Base-by-base conservation (phyloP, 2,888 invertebrate genomes). In the Proisotoma minuta region DNA sequence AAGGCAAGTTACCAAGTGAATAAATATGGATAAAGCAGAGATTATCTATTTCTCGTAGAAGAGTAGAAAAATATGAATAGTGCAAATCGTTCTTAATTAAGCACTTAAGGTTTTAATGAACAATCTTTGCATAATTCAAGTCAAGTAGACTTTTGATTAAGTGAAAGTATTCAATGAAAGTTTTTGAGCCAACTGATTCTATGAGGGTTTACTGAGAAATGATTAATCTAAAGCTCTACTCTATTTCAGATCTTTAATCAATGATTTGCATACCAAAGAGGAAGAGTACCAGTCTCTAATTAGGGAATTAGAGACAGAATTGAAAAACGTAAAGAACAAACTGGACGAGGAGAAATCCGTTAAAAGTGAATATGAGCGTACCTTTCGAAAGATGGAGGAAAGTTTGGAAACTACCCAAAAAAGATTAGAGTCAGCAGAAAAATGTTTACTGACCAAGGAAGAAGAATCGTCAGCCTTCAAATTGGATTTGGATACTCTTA, bases 401-500 rank as follows among this genome's bases (percentile, higher is more conserved):
- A 64, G 71, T 29, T 57, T 75, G 20, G 74, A 75, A 60, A 62
- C 65, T 27, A 67, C 64, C n/a, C 66, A 73, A 18, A 60, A 69
- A 43, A 69, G 68, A 29, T 50, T 74, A 18, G 74, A 74, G 60
- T 69, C 68, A 2, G 69, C 73, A 1, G 75, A 76, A 59, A 68
- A 71, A 63, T 70, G 72, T 27, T 65, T 75, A 49, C 60, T 70
- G 18, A 62, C 69, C 24, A 74, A 72, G 56, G 75, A 75, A 51
- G 75, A 75, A 63, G 76, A 76, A 59, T 70, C 65, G 62, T 65
- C 72, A 15, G 74, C 73, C 52, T 61, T 75, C n/a, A 75, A 75
- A 65, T 62, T 74, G 23, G 76, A 76, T 57, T 60, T 75, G 15
- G 76, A 76, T 22, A 75, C 75, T 1, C 64, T 76, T 5, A 75